Conservation (phyloP, 2,888 invertebrate genomes). For the Drosophila pseudotakahashii region DNA sequence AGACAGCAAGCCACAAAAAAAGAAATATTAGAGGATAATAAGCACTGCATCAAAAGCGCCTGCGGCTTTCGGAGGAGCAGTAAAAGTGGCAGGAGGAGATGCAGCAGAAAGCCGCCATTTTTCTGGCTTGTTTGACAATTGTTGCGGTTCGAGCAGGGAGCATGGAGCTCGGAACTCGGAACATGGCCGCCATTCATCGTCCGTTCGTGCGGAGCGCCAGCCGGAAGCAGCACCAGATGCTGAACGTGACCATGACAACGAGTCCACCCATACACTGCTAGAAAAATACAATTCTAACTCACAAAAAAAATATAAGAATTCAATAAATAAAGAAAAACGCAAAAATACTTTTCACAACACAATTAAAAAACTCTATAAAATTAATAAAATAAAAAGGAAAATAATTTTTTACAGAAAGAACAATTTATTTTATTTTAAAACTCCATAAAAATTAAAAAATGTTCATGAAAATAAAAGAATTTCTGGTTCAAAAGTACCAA, state of each 20-base stretch:
- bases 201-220: constrained; percentile 61
- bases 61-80: constrained; percentile 17
- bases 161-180: constrained; percentile 25
- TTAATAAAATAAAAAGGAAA: too few species aligned
- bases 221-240: constrained; percentile 61
- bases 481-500: too few species aligned
- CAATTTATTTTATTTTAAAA: too few species aligned
- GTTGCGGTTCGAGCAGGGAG: constrained; percentile 50
- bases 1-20: constrained; percentile 2
- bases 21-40: constrained; percentile 14
- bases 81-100: constrained; percentile 6
- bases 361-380: too few species aligned
- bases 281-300: too few species aligned
- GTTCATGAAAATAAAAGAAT: too few species aligned
- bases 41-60: constrained; percentile 22
- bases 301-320: too few species aligned
- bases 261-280: constrained; percentile 40
- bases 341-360: too few species aligned
- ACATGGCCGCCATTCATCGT: constrained; percentile 64
- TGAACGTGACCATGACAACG: constrained; percentile 72
- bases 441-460: too few species aligned
- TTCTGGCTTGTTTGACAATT: constrained; percentile 76
- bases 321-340: too few species aligned
- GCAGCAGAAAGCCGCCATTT: constrained; percentile 61
- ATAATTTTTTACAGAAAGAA: too few species aligned